Base-by-base conservation (phyloP, 1,140 invertebrate species). In the Mya arenaria region DNA sequence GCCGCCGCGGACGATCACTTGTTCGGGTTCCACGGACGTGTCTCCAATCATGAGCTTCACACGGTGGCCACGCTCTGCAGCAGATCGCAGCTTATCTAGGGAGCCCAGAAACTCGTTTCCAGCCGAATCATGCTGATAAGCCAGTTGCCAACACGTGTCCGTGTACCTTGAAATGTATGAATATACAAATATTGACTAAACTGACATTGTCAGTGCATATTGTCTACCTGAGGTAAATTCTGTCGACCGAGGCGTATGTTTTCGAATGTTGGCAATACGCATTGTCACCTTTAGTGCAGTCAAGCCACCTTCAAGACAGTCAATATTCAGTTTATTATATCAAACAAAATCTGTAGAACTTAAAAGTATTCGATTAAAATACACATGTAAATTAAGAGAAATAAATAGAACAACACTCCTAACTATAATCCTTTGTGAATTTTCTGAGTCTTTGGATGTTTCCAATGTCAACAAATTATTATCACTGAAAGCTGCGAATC, bases 71-170 rank as follows among this genome's bases (percentile, higher is more conserved):
- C 8, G 39, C 17, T 32, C 8, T 5, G 44, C n/a, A 34, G 65
- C 65, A 6, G 65, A n/a, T 4, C 23, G 34, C 25, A 68, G 30
- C n/a, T 32, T 10, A 68, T 25, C 23, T 34, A 68, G 30, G 4
- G 65, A 68, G 3, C 65, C 65, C 25, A 25, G 4, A 15, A 39
- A 17, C n/a, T 68, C 8, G 34, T 68, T 68, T 23, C 65, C 65
- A 10, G 32, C 4, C 3, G 32, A 34, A 34, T 68, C 65, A 41
- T 68, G 65, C 13, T 41, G 4, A 25, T 68, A 68, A 8, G 65
- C 65, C 15, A 68, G 34, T 41, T 34, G 23, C 65, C 65, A 68
- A 23, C 65, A 68, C 19, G 65, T 5, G 30, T 68, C 65, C 4
- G 37, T 34, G 23, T 39, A 23, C 65, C 65, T 56, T 10, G n/a